Evolutionary conservation across 2,888 invertebrate species (phyloP), one percentile per base, ranked within the genome.

Genomic region (Unio pictorum): DNA sequence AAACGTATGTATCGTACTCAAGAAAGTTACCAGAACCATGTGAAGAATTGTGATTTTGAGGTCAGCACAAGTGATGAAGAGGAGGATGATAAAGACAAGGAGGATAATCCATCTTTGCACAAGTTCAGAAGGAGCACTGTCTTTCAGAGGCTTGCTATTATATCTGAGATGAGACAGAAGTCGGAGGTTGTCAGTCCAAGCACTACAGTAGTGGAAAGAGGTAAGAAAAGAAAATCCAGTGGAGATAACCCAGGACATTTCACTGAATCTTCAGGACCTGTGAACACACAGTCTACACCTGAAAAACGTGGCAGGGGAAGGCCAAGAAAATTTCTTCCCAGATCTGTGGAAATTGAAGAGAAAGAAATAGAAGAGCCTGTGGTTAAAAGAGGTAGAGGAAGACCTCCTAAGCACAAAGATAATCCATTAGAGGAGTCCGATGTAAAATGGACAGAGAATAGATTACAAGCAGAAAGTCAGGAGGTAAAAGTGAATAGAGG

Each of bases 1-100:
- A 95, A 95, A 83, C 94, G 96, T 61, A 64, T 85, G 68, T 90
- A 90, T 74, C 83, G 89, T 58, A 91, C 90, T 1, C 84, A 83
- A 68, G 87, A 88, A 70, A 91, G 90, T 75, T 90, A 84, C 67
- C 72, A 84, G 45, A 83, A 83, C 23, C 91, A 91, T 80, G 80
- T 84, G 26, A 82, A 86, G 59, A 79, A 79, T 8, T 91, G 91
- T 79, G 87, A 89, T 71, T 91, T 90, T 81, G 87, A 88, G 65
- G 85, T 90, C 17, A 90, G 89, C 73, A 86, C 87, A 26, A 88
- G 88, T 71, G 90, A 90, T 61, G 90, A 90, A 8, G 88, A 87
- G 45, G 83, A 82, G 17, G 80, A 81, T 1, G 80, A 81, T n/a
- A 76, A 76, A 15, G 79, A 76, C 17, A 67, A 68, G 28, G 68